phyloP scores from a whole-genome alignment of 2,888 invertebrate species.

The Luperina nickerlii region DNA sequence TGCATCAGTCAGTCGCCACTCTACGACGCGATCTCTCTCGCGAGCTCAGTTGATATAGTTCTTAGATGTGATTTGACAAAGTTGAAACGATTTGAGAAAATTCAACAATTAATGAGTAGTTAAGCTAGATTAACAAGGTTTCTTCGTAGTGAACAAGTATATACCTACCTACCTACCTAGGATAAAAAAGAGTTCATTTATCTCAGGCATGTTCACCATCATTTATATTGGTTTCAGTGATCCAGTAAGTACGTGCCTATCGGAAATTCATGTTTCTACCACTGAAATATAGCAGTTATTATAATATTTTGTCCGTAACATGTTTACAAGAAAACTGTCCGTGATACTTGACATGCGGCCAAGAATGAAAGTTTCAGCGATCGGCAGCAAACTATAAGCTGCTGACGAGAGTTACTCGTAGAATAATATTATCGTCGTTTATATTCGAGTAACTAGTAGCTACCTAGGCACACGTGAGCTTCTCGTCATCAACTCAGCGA shows the following conservation, averaged over 20 bases:
- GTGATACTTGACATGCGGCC: slow-evolving; percentile 40
- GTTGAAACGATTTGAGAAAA: not conserved
- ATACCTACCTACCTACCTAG: too few species aligned
- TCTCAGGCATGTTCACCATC: not conserved
- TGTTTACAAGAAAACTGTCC: slow-evolving; percentile 34
- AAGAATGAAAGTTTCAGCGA: slow-evolving; percentile 50
- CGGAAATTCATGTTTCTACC: not conserved
- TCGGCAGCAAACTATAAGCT: slow-evolving; percentile 13
- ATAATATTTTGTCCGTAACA: slow-evolving; percentile 8
- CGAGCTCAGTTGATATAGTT: too few species aligned
- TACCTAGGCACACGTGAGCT: not conserved
- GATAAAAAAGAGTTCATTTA: too few species aligned
- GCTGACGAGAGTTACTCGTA: slow-evolving; percentile 10
- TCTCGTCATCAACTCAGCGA: not conserved
- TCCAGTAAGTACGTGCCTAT: not conserved
- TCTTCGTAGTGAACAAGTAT: not conserved
- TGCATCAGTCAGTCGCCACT: too few species aligned
- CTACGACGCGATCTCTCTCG: too few species aligned
- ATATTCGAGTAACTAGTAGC: slow-evolving; percentile 15
- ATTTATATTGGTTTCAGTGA: not conserved
- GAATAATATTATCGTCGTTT: slow-evolving; percentile 20
- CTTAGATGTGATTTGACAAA: not conserved
- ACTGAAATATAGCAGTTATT: not conserved
- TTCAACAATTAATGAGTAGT: not conserved
- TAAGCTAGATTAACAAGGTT: not conserved